These are phyloP conservation scores for Myotis vivesi DNA, from an alignment of 2,797 vertebrate genomes.

Conservation along the genomic window DNA sequence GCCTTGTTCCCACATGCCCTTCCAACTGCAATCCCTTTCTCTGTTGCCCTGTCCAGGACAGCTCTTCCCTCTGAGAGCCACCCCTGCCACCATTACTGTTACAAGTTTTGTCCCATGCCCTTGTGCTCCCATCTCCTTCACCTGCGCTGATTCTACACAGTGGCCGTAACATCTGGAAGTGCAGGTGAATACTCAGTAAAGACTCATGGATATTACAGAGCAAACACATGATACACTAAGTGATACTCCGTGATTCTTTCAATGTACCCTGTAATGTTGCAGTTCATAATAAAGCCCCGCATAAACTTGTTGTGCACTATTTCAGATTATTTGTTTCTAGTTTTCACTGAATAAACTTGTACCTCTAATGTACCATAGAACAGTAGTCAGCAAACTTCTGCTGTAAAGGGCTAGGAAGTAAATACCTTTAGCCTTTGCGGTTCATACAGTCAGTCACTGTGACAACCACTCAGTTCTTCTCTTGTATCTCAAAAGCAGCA, in stretches of 20 bases:
- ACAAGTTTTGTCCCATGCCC: background rate
- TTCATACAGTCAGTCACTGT: background rate
- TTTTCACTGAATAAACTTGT: background rate
- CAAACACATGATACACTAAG: background rate
- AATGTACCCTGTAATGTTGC: background rate
- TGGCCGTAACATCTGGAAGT: background rate
- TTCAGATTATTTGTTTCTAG: background rate
- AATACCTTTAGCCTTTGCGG: background rate
- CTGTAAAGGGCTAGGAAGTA: background rate
- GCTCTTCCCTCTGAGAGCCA: background rate
- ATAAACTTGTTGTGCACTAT: background rate
- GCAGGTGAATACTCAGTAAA: background rate
- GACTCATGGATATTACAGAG: background rate
- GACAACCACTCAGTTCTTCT: background rate
- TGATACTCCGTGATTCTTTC: background rate
- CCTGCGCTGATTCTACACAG: background rate
- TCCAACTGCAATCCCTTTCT: background rate
- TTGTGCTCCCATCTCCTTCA: background rate
- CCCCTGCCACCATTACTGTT: background rate
- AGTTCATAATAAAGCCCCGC: background rate
- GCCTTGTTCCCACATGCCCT: background rate
- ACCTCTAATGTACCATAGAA: background rate
- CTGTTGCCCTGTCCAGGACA: background rate
- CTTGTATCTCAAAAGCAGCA: background rate
- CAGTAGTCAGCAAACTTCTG: background rate